Base-by-base conservation (phyloP, 2,888 invertebrate species). In the Tiliacea aurago region DNA sequence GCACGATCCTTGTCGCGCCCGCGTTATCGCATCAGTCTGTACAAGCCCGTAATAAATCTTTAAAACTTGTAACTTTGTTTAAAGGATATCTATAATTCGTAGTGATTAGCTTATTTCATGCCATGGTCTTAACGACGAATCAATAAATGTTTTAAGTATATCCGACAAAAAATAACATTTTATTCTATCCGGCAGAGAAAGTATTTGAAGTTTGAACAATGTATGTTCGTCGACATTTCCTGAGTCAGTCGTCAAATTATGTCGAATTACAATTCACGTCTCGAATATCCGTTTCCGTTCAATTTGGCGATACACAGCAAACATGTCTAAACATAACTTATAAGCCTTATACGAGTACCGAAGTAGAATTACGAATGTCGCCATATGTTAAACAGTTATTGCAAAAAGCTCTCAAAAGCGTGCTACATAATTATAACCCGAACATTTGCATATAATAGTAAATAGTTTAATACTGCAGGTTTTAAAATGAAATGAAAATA, bases 261-360 rank as follows among this genome's bases (percentile, higher is more conserved):
- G 76, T 82, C 84, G 74, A 86, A 87, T 90, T 89, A 86, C 85
- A 84, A 91, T 91, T 90, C 91, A 87, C 72, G 78, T 83, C 84
- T 84, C 88, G 89, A 86, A 88, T 90, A 89, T 91, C 89, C 90
- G 90, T 83, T 92, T 91, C 92, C 91, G 88, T 84, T 87, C 73
- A 84, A 87, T 87, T 89, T 89, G 74, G 85, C 84, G 80, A 80
- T 78, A 75, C 67, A 70, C 79, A 67, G 67, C 78, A 63, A 70
- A 75, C 78, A 73, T 79, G 74, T 75, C 83, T 72, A 63, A 79
- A 78, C 78, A 77, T 65, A 80, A 70, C 69, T 72, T 55, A 71
- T 65, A 63, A 37, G 69, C 70, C 45, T 61, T 70, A 61, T 28
- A 56, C 53, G 74, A n/a, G n/a, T n/a, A n/a, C n/a, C n/a, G 70